These are phyloP conservation scores for Eupristina koningsbergeri DNA, from an alignment of 1,140 invertebrate species.

Conservation along the genomic window DNA sequence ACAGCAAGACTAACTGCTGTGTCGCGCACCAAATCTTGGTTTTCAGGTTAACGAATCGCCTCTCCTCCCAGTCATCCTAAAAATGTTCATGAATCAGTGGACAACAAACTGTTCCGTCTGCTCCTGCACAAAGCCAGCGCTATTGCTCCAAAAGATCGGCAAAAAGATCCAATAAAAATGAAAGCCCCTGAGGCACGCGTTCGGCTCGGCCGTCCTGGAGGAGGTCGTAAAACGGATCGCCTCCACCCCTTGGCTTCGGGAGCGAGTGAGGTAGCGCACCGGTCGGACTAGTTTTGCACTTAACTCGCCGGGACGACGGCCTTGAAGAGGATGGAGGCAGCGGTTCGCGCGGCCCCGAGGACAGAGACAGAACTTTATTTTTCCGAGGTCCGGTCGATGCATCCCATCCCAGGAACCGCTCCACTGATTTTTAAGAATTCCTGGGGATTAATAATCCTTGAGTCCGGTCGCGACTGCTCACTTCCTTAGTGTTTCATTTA, in stretches of 20 bases:
- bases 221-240: not conserved
- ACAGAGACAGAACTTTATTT: not conserved
- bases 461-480: not conserved
- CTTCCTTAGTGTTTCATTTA: not conserved
- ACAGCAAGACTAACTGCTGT: too few relatives aligned
- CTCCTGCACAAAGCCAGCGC: too few relatives aligned
- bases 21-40: too few relatives aligned
- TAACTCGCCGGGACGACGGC: not conserved
- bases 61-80: too few relatives aligned
- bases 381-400: not conserved
- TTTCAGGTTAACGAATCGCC: too few relatives aligned
- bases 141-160: not conserved
- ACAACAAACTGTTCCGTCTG: too few relatives aligned
- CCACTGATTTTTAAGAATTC: not conserved
- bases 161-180: not conserved
- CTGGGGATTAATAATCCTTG: not conserved
- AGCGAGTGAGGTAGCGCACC: not conserved
- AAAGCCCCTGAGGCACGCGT: not conserved
- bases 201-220: not conserved
- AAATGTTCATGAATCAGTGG: too few relatives aligned
- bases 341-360: not conserved
- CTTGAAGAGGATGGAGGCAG: not conserved
- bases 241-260: not conserved
- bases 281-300: slow-evolving; percentile 32
- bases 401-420: not conserved